Percentiles rank a stretch among this genome's conserved stretches.
Conservation (phyloP, 2,797 vertebrate genomes). For the Emys orbicularis region DNA sequence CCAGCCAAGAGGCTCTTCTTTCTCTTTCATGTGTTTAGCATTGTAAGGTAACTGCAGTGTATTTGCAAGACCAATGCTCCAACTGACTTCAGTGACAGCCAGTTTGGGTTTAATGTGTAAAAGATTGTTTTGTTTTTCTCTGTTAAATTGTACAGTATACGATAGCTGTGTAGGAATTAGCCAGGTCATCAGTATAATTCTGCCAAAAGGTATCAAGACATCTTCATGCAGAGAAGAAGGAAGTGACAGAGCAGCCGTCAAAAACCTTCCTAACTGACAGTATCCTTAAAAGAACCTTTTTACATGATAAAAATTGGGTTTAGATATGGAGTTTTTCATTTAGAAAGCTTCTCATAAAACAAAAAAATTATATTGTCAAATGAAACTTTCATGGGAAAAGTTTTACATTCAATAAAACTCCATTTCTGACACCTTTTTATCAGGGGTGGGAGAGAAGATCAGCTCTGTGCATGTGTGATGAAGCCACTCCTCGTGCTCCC, state of each 20-base stretch:
- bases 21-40: not conserved
- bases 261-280: not conserved
- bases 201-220: constrained; percentile 60
- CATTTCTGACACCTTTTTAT: constrained; percentile 17
- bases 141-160: constrained; percentile 50
- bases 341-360: not conserved
- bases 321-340: not conserved
- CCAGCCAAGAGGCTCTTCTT: not conserved
- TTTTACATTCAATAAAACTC: not conserved
- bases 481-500: constrained; percentile 11
- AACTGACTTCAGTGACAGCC: constrained; percentile 7
- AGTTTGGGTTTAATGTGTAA: constrained; percentile 8
- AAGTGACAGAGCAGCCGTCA: constrained; percentile 60
- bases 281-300: constrained; percentile 57
- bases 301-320: not conserved
- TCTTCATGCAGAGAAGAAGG: constrained; percentile 56
- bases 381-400: not conserved
- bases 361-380: constrained; percentile 17
- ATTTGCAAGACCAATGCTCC: constrained; percentile 15
- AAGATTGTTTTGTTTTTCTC: constrained; percentile 9
- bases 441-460: not conserved
- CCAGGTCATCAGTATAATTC: constrained; percentile 11
- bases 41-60: not conserved
- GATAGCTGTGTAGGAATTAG: constrained; percentile 48
- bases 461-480: not conserved